Base-by-base conservation (phyloP, 2,797 vertebrate genomes). In the Characodon lateralis region DNA sequence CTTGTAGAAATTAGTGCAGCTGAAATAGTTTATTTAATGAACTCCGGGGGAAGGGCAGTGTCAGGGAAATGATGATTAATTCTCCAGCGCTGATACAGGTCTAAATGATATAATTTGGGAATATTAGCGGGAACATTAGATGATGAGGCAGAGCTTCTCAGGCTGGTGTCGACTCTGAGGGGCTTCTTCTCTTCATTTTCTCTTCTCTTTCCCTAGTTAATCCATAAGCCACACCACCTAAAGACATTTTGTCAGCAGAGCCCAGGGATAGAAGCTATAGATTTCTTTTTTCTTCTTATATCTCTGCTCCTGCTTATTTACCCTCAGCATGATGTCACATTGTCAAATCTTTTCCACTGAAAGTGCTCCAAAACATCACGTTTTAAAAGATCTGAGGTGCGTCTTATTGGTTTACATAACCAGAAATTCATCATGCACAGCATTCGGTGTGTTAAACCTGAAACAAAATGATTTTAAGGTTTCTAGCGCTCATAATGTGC, bases 181-280 rank as follows among this genome's bases (percentile, higher is more conserved):
- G 55, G 68, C 56, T 77, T 78, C 41, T 81, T 59, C 72, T 46
- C 72, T 80, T 72, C 69, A 74, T 77, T 86, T 89, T 85, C 84
- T 90, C 80, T 87, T 87, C 83, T 35, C 85, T 88, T 85, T 89
- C 87, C 77, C 89, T 85, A 89, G 89, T 92, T 92, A 93, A 93
- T 94, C 91, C 92, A 82, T 93, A 94, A 94, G 93, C 93, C 94
- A 73, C 87, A 81, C 73, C 89, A 92, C 91, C 91, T 92, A 88
- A 90, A 93, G 94, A 89, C 93, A 90, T 91, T 92, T 93, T 89
- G 91, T 93, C 92, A 93, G 87, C 75, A 81, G 79, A 86, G 87
- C 87, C 88, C 85, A 80, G 86, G 89, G 88, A 92, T 86, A 79
- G 85, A 90, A 85, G 78, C 72, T 78, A 65, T 81, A 79, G 82